Evolutionary conservation across 2,888 invertebrate species (phyloP).

Genomic region (Trachelus stipa): DNA sequence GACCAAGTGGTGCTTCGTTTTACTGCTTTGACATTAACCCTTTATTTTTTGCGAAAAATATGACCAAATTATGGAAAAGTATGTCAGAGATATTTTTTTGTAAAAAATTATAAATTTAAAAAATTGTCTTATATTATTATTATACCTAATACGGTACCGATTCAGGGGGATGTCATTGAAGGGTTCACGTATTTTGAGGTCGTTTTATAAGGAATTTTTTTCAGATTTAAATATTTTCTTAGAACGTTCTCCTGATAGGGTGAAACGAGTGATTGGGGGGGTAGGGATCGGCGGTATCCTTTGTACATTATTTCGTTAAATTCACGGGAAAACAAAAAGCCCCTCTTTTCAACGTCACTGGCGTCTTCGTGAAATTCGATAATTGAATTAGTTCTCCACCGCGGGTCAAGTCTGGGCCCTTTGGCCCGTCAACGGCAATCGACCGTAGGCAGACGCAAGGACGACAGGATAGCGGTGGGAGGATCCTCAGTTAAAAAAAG

Average conservation of each 20-base stretch:
- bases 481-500: neutral
- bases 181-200: neutral
- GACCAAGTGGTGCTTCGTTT: neutral
- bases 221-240: neutral
- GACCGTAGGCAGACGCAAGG: conserved; percentile 1
- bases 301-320: conserved; percentile 25
- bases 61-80: neutral
- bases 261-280: neutral
- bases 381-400: conserved; percentile 23
- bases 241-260: neutral
- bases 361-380: conserved; percentile 22
- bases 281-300: conserved; percentile 10
- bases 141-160: neutral
- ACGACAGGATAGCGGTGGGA: neutral
- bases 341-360: neutral
- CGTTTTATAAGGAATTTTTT: neutral
- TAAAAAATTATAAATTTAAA: neutral
- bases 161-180: neutral
- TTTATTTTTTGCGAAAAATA: neutral
- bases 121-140: neutral
- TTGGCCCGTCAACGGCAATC: conserved; percentile 8
- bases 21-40: neutral
- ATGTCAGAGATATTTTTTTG: neutral
- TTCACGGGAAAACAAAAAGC: conserved; percentile 17
- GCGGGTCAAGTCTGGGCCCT: conserved; percentile 5